Base-by-base conservation (phyloP, 1,140 invertebrate species). In the Drusus annulatus region DNA sequence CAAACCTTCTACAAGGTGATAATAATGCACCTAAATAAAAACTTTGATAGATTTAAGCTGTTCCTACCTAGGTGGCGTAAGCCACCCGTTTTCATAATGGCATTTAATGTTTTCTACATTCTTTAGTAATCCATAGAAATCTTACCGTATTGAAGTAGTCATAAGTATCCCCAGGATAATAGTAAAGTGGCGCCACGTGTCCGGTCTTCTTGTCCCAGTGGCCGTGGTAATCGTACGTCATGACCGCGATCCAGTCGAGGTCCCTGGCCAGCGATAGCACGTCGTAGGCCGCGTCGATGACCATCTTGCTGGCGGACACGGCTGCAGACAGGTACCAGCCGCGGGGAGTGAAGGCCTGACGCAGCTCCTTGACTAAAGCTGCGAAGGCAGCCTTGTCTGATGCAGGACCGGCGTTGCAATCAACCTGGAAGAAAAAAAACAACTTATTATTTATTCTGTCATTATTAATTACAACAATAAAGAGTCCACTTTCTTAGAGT, bases 141-240 rank as follows among this genome's bases (percentile, higher is more conserved):
- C 86, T 86, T 86, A 92, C 91, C 52, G 90, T 84, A 86, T 92
- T 92, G 76, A 90, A 91, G 77, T 89, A 91, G 6, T 91, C 88
- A 50, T 95, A 93, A 28, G 92, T 91, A 85, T 94, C 93, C 5
- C 93, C 91, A 1, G 93, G 91, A 84, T 95, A 93, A 71, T 92
- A 90, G 84, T 94, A 95, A 79, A 97, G 88, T 0, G 96, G 96
- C 0, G 96, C 93, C 17, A 96, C 92, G 84, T 97, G 96, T 3
- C 95, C 95, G 4, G 96, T 97, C 83, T 93, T 93, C 81, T 95
- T 95, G 81, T 96, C 95, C 92, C 95, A 96, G 83, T 95, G 93
- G 0, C 95, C 96, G 84, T 97, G 96, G 85, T 93, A 97, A 84
- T 97, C 96, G 84, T 97, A 97, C 0, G 95, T 93, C 93, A 97